Percentiles rank a stretch among this genome's conserved stretches.
Conservation (phyloP, 2,797 vertebrate genomes). For the Megaceryle alcyon region DNA sequence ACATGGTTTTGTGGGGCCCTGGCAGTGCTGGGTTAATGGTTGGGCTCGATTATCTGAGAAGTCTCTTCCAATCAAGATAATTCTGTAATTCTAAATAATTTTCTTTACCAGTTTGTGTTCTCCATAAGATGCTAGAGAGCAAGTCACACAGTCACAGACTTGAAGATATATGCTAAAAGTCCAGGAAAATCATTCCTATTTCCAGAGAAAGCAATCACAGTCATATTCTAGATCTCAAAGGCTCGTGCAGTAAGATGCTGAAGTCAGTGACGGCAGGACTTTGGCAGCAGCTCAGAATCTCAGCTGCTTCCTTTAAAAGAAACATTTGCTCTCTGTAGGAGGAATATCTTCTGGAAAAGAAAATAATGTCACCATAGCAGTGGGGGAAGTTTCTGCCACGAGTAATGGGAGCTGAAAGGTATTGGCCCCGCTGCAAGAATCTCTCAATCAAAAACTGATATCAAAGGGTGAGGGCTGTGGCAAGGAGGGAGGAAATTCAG, state of each 20-base stretch:
- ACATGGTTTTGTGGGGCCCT: background rate
- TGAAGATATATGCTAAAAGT: background rate
- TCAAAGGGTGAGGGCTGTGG: background rate
- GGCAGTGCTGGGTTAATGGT: background rate
- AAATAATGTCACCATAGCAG: background rate
- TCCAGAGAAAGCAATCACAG: background rate
- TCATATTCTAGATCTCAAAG: background rate
- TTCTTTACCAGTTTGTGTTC: background rate
- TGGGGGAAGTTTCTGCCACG: background rate
- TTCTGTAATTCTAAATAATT: background rate
- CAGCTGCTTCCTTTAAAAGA: background rate
- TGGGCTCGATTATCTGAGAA: background rate
- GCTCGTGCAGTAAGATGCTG: accelerated
- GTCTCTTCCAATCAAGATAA: background rate
- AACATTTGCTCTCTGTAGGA: accelerated
- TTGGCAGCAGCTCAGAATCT: background rate
- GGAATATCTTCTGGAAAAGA: background rate
- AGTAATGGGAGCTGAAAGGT: background rate
- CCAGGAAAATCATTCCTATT: background rate
- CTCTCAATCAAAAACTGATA: background rate
- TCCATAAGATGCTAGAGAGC: background rate
- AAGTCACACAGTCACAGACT: accelerated
- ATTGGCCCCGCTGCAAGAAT: background rate
- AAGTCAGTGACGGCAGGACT: background rate
- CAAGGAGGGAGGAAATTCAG: background rate